Evolutionary conservation across 2,797 vertebrate genomes (phyloP), one percentile per base, ranked within the genome.

Genomic region (Pelobates cultripes): DNA sequence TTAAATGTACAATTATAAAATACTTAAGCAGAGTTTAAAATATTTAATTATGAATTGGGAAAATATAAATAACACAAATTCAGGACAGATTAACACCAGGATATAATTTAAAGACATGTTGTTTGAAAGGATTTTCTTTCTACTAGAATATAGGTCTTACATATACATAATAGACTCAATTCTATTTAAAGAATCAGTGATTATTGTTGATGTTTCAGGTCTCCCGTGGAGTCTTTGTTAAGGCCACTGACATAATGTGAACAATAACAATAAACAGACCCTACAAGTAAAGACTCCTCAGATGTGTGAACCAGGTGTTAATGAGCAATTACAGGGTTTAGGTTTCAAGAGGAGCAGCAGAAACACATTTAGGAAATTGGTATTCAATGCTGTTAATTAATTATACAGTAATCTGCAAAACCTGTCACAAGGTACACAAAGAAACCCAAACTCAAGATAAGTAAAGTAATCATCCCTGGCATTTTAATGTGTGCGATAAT

Each of bases 261-360:
- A 64, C 61, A 64, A 14, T 61, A 61, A 64, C 61, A 64, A 64
- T 28, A 64, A 64, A 64, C 4, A 64, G 61, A 64, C 61, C 61
- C 17, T 17, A 64, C 61, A 64, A 6, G 17, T 4, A 64, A 64
- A 64, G 17, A 64, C 61, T 64, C n/a, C 61, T 64, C 17, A 64
- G 17, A 64, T 7, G 61, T 64, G 61, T 57, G 55, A 57, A 57
- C 55, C 9, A 57, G 55, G 55, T 64, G 61, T 64, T 64, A 64
- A 64, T 64, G 14, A 40, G 61, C 61, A 64, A 64, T 64, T 64
- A 64, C 17, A 64, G 61, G 61, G 61, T 40, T 40, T 64, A 64
- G 28, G 61, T 40, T 40, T 64, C 61, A 28, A 14, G 17, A 64
- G 61, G 10, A 64, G 61, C 61, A 64, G n/a, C 6, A 64, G 28